Evolutionary conservation across 2,888 invertebrate genomes (phyloP).

Genomic region (Macroteleia sp.): DNA sequence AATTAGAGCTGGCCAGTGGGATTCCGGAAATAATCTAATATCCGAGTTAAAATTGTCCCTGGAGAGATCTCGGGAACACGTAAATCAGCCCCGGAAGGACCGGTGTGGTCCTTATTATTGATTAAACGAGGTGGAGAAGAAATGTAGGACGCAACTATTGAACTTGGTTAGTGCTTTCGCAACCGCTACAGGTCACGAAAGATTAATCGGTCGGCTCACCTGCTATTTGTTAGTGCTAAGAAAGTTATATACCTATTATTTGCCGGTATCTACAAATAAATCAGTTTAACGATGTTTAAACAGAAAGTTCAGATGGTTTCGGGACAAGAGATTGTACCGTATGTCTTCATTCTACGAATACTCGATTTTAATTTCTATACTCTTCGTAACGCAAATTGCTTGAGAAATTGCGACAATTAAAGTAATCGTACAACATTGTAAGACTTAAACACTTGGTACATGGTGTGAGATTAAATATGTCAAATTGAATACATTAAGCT

Average conservation of each 20-base stretch:
- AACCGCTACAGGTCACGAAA: conserved; percentile 13
- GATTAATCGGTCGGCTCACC: conserved; percentile 31
- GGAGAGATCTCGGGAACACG: neutral
- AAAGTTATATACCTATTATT: conserved; percentile 33
- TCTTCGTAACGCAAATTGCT: too few species aligned
- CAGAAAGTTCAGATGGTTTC: too few species aligned
- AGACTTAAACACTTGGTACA: neutral
- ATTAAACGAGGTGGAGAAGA: conserved; percentile 46
- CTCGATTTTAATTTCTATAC: too few species aligned
- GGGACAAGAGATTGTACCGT: too few species aligned
- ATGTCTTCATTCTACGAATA: too few species aligned
- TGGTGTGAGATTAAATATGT: conserved; percentile 42
- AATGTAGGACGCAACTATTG: conserved; percentile 27
- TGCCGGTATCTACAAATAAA: too few species aligned
- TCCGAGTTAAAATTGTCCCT: conserved; percentile 1
- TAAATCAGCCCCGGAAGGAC: neutral
- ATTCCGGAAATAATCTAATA: conserved; percentile 14
- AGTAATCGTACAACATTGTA: conserved; percentile 20
- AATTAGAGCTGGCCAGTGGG: neutral
- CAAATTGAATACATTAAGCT: conserved; percentile 42
- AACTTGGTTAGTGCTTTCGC: neutral
- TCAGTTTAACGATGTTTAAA: too few species aligned
- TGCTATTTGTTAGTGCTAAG: conserved; percentile 43
- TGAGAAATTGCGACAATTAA: conserved; percentile 5
- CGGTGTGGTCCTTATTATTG: conserved; percentile 25